Conservation (phyloP, 2,797 vertebrate species). For the Hyperoplus immaculatus region DNA sequence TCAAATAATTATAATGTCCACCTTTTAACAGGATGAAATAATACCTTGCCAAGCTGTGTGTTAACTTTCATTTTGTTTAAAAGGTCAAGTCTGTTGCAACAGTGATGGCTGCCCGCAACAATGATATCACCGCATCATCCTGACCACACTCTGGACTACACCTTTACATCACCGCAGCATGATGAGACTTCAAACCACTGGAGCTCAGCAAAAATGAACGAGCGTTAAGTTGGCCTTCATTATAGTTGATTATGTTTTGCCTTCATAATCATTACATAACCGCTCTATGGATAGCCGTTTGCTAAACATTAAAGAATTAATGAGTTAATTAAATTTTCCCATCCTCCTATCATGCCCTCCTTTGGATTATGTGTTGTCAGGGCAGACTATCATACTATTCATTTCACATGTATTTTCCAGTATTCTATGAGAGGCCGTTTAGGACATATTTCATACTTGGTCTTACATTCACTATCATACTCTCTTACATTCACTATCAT, state of each 20-base stretch:
- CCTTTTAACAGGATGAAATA: not conserved
- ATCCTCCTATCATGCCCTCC: constrained; percentile 11
- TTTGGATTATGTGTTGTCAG: constrained; percentile 6
- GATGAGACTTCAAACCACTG: not conserved
- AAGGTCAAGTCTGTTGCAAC: not conserved
- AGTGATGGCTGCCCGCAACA: not conserved
- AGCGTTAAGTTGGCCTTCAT: not conserved
- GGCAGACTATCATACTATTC: constrained; percentile 23
- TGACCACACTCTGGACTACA: not conserved
- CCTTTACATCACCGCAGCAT: not conserved
- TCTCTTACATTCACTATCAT: too few species aligned
- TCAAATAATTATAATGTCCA: not conserved
- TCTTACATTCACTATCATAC: too few species aligned
- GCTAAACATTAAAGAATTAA: too few species aligned
- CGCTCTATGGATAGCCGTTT: constrained; percentile 4
- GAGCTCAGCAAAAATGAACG: not conserved
- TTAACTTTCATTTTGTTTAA: not conserved
- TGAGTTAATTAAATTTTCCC: constrained; percentile 10
- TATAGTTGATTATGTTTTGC: not conserved
- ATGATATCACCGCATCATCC: not conserved
- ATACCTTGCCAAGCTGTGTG: not conserved
- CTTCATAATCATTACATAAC: constrained; percentile 15
- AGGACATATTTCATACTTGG: too few species aligned
- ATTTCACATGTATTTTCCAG: constrained; percentile 10
- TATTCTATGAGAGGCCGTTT: too few species aligned